Evolutionary conservation across 2,113 vertebrate genomes (phyloP).

Genomic region (Myodes glareolus): DNA sequence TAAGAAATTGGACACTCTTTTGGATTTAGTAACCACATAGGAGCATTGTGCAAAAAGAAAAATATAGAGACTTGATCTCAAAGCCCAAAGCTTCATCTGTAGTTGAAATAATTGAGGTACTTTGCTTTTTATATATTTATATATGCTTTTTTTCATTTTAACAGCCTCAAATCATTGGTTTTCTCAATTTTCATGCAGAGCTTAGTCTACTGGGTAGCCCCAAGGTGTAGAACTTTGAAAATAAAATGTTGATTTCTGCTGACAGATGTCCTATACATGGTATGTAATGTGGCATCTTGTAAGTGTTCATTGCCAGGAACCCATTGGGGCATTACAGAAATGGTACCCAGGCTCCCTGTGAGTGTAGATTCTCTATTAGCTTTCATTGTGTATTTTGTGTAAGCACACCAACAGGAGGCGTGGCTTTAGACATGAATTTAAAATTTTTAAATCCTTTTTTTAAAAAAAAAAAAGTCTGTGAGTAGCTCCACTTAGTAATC

Average conservation of each 20-base stretch:
- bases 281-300: neutral
- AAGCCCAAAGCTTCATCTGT: neutral
- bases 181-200: slow-evolving; percentile 51
- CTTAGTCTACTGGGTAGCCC: neutral
- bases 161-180: slow-evolving; percentile 6
- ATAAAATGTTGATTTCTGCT: slow-evolving; percentile 36
- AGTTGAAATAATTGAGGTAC: slow-evolving; percentile 43
- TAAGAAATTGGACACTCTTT: slow-evolving; percentile 65
- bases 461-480: neutral
- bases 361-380: neutral
- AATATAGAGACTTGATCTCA: slow-evolving; percentile 33
- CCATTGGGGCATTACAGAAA: no score
- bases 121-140: neutral
- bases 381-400: neutral
- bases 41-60: slow-evolving; percentile 53
- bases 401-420: neutral
- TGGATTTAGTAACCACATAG: slow-evolving; percentile 62
- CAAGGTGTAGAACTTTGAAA: neutral
- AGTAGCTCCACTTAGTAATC: neutral
- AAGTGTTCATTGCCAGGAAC: neutral
- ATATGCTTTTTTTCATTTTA: neutral
- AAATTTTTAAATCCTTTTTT: neutral
- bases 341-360: neutral
- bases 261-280: slow-evolving; percentile 6
- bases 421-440: neutral